A percentile compares a stretch with the other conserved stretches of the same genome.
Evolutionary conservation across 2,797 vertebrate genomes (phyloP).

Genomic region (Oophaga sylvatica): DNA sequence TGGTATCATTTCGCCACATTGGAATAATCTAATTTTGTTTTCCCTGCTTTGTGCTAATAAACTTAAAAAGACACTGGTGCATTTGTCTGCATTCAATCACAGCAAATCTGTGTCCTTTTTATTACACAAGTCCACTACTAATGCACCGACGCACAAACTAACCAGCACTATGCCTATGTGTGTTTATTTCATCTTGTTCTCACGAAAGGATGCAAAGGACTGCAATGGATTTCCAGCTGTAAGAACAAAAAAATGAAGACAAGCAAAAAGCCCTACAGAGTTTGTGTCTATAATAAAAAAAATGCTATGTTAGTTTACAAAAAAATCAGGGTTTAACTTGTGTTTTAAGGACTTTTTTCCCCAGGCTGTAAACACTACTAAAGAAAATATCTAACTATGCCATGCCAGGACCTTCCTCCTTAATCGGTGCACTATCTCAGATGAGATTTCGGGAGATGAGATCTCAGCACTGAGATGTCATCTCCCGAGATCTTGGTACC

Average conservation of each 20-base stretch:
- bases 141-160: constrained; percentile 10
- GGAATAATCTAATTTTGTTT: constrained; percentile 52
- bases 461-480: too few species aligned
- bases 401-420: not conserved
- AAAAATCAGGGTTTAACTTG: not conserved
- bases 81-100: constrained; percentile 56
- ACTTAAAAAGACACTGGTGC: constrained; percentile 43
- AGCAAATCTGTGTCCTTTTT: constrained; percentile 22
- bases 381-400: not conserved
- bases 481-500: too few species aligned
- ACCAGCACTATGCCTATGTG: not conserved
- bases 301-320: not conserved
- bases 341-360: not conserved
- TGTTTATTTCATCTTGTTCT: not conserved
- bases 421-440: not conserved
- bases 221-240: not conserved
- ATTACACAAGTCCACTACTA: constrained; percentile 29
- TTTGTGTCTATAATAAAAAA: not conserved
- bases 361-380: not conserved
- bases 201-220: not conserved
- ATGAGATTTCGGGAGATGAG: too few species aligned
- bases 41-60: constrained; percentile 62
- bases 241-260: not conserved
- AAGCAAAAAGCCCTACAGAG: not conserved
- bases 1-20: constrained; percentile 30